Evolutionary conservation across 1,140 invertebrate species (phyloP), one percentile per base, ranked within the genome.

Genomic region (Caenorhabditis remanei): DNA sequence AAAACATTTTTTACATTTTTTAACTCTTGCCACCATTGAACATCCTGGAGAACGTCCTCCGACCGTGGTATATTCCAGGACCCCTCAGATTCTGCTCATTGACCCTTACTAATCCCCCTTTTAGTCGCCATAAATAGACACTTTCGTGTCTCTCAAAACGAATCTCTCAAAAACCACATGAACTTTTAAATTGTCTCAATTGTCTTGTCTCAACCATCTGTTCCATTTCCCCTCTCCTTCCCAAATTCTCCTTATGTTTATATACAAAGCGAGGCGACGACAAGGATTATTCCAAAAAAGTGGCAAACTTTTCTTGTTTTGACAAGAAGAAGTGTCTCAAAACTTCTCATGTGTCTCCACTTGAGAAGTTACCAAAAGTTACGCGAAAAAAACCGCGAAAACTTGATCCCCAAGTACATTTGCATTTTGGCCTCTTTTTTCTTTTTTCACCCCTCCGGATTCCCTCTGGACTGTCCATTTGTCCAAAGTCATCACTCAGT

Each of bases 401-500:
- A 43, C 19, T 67, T 43, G n/a, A n/a, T 6, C 13, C n/a, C 24
- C 71, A 83, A 67, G 55, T 58, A 61, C 48, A 53, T 61, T 67
- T 65, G 58, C 21, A 85, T 61, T 67, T 75, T 48, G 14, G 32
- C 56, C n/a, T 19, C 9, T 3, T 4, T 8, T n/a, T 16, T n/a
- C n/a, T n/a, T n/a, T n/a, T n/a, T n/a, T n/a, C n/a, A n/a, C n/a
- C n/a, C n/a, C n/a, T n/a, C n/a, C 40, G 6, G 19, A 48, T 7
- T 63, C 58, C 58, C 46, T n/a, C 8, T 56, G 46, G 41, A 75
- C 41, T 40, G 32, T 19, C 50, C 40, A 87, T 61, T 53, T 55
- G 43, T 43, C 87, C 53, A 19, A 53, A 71, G 61, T 87, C 86
- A 65, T 65, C 61, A 48, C 58, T 88, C n/a, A 71, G 87, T 53